Base-by-base conservation (phyloP, 2,797 vertebrate genomes). In the Bovichtus diacanthus region DNA sequence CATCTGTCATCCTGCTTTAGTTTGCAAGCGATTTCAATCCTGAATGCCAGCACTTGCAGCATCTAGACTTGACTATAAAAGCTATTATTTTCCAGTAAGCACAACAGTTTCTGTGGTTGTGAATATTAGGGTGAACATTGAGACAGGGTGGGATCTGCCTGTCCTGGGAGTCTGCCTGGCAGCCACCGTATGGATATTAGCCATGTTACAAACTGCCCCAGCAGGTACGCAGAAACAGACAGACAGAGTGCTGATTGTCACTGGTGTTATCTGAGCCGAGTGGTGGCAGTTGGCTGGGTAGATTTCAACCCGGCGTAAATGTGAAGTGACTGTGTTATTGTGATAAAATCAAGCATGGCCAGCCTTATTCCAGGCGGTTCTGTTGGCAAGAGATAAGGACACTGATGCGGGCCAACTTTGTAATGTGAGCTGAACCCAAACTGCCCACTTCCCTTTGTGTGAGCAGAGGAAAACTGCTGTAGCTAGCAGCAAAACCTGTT, bases 291-390 rank as follows among this genome's bases (percentile, higher is more conserved):
- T 89, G 77, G 89, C 74, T 76, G 86, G 70, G 82, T 78, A 34
- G 44, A 70, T 85, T 88, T 88, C 74, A n/a, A 76, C 63, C 78
- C 72, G 11, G 67, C 2, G 41, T 70, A 81, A 74, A 88, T 83
- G 72, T 78, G 58, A 90, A 86, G 84, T 84, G 87, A 89, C 83
- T 70, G 19, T 13, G 76, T 88, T 84, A 83, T 84, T 86, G 86
- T 90, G 83, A 86, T 87, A 81, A 83, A 80, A 83, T 74, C 67
- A 6, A 90, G 64, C 62, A 41, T n/a, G 65, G 54, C 67, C 72
- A 46, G 62, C 79, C 49, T 79, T 69, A 69, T 87, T 86, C 55
- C 41, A 64, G 62, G 43, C 56, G 55, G 59, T 62, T 88, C 68
- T 72, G 79, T 76, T 82, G 67, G 83, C 80, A 82, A 68, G 55